Percentiles rank a stretch among this genome's conserved stretches.
Conservation (phyloP, 2,797 vertebrate species). For the Novumbra hubbsi region DNA sequence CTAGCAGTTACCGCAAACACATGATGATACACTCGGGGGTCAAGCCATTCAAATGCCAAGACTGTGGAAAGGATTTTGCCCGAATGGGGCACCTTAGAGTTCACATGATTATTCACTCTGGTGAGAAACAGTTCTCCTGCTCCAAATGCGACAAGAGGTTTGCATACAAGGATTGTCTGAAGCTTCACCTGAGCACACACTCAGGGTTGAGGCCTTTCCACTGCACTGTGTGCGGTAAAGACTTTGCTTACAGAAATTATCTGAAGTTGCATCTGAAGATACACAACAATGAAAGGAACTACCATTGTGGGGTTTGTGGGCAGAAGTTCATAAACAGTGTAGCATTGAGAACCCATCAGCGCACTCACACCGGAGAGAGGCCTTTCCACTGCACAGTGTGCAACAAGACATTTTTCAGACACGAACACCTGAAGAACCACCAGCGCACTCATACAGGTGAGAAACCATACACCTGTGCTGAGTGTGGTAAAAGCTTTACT, state of each 20-base stretch:
- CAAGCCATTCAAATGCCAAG: slow-evolving; percentile 70
- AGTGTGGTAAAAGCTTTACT: slow-evolving; percentile 75
- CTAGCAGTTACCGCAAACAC: slow-evolving; percentile 57
- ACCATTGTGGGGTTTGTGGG: slow-evolving; percentile 74
- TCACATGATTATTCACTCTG: slow-evolving; percentile 73
- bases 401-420: slow-evolving; percentile 69
- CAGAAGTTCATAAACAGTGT: slow-evolving; percentile 69
- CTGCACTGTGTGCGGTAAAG: slow-evolving; percentile 70
- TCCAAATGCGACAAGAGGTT: slow-evolving; percentile 72
- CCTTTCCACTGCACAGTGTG: slow-evolving; percentile 77
- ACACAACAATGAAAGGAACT: slow-evolving; percentile 67
- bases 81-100: slow-evolving; percentile 71
- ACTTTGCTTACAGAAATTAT: slow-evolving; percentile 67
- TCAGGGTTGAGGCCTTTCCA: slow-evolving; percentile 71
- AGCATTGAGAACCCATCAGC: slow-evolving; percentile 73
- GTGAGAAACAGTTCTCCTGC: slow-evolving; percentile 73
- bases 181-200: slow-evolving; percentile 71
- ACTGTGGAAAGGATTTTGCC: slow-evolving; percentile 72
- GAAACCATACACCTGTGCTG: slow-evolving; percentile 72
- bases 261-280: slow-evolving; percentile 70
- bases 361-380: slow-evolving; percentile 73
- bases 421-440: slow-evolving; percentile 74
- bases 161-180: slow-evolving; percentile 71
- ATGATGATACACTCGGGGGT: slow-evolving; percentile 74
- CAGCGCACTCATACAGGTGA: slow-evolving; percentile 78